phyloP scores from a whole-genome alignment of 2,888 invertebrate species.

The Ganaspis brasiliensis region DNA sequence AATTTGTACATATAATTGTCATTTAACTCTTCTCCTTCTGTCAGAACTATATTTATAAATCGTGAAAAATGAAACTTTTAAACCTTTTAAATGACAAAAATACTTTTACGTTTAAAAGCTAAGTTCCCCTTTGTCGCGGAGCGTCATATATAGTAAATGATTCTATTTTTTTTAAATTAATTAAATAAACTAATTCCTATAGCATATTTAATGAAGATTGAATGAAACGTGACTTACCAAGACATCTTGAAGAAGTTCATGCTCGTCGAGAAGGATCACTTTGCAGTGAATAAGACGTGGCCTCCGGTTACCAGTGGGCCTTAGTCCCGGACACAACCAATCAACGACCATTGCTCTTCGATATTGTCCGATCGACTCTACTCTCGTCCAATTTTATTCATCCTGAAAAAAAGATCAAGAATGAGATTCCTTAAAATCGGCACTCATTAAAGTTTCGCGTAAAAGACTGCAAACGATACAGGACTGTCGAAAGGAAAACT shows the following conservation, averaged over 20 bases:
- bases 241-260: conserved; percentile 94
- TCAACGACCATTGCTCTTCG: conserved; percentile 76
- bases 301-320: conserved; percentile 82
- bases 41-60: too few relatives aligned
- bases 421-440: conserved; percentile 23
- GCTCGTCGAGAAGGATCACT: conserved; percentile 93
- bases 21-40: too few relatives aligned
- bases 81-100: too few relatives aligned
- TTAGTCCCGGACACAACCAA: conserved; percentile 79
- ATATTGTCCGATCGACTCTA: conserved; percentile 42
- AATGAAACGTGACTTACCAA: conserved; percentile 84
- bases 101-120: too few relatives aligned
- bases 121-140: too few relatives aligned
- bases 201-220: not conserved
- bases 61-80: too few relatives aligned
- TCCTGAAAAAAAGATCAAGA: conserved; percentile 45
- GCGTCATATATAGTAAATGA: too few relatives aligned
- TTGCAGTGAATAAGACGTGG: conserved; percentile 88
- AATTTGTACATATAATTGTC: too few relatives aligned
- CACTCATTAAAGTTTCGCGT: not conserved
- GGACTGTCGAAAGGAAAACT: conserved; percentile 56
- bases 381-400: conserved; percentile 43
- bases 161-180: too few relatives aligned
- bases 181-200: too few relatives aligned
- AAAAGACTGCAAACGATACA: conserved; percentile 25